Evolutionary conservation across 2,888 invertebrate species (phyloP).

Genomic region (Drosophila prolongata): DNA sequence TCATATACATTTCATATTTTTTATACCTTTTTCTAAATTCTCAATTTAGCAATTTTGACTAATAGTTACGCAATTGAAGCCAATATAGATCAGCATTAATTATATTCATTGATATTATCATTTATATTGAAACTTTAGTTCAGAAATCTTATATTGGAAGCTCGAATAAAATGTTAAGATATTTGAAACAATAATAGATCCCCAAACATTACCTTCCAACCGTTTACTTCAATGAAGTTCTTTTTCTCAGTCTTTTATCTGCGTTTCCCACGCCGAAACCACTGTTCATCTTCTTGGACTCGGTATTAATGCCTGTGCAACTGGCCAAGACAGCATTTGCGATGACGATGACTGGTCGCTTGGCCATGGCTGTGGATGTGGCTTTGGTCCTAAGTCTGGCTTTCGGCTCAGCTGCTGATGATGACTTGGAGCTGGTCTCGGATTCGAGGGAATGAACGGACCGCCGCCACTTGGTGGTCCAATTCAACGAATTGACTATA

Average conservation of each 20-base stretch:
- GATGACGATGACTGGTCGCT: conserved; percentile 62
- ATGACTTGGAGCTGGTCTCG: conserved; percentile 37
- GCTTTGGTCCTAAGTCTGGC: conserved; percentile 2
- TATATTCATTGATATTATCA: no score
- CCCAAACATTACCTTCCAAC: no score
- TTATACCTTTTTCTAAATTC: no score
- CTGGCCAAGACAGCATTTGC: conserved; percentile 38
- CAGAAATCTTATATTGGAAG: no score
- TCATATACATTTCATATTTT: no score
- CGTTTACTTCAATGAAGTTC: not conserved
- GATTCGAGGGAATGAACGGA: conserved; percentile 36
- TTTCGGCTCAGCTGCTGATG: conserved; percentile 32
- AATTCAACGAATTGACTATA: conserved; percentile 81
- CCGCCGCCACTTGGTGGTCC: conserved; percentile 74
- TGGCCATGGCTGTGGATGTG: conserved; percentile 37
- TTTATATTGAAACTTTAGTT: no score
- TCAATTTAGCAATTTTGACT: no score
- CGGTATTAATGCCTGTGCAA: conserved; percentile 18
- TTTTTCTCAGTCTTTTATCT: not conserved
- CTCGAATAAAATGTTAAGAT: no score
- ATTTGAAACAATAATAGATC: no score
- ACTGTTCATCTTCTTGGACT: conserved; percentile 39
- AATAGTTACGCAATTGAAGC: no score
- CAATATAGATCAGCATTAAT: no score
- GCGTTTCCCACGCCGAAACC: conserved; percentile 25